Evolutionary conservation across 2,888 invertebrate genomes (phyloP).

Genomic region (Penaeus monodon): DNA sequence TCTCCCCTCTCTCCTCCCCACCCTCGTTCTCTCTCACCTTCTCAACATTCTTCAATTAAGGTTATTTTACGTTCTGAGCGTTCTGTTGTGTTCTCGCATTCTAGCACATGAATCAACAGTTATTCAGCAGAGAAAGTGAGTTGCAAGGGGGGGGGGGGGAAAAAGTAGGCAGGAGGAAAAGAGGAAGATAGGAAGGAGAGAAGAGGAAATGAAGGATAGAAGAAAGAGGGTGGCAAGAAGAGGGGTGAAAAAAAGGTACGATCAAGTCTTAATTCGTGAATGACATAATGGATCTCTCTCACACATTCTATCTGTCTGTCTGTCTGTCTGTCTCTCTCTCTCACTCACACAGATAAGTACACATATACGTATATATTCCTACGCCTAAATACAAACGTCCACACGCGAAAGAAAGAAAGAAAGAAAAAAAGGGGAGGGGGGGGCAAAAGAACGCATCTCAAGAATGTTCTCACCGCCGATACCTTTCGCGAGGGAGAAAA

Average conservation of each 20-base stretch:
- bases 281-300: too few relatives aligned
- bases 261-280: not conserved
- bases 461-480: too few relatives aligned
- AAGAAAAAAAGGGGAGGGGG: too few relatives aligned
- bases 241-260: not conserved
- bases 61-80: not conserved
- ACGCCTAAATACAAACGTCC: not conserved
- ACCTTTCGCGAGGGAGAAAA: too few relatives aligned
- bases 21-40: too few relatives aligned
- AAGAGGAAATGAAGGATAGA: not conserved
- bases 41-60: too few relatives aligned
- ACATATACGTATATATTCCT: not conserved
- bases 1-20: not conserved
- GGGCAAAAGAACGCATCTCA: too few relatives aligned
- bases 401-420: not conserved
- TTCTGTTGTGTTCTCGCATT: not conserved
- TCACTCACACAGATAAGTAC: not conserved
- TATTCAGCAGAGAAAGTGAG: not conserved
- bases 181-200: too few relatives aligned
- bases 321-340: too few relatives aligned
- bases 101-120: not conserved
- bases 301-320: too few relatives aligned
- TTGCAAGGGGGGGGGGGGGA: not conserved
- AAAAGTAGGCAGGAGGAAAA: not conserved
- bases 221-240: not conserved